phyloP scores from a whole-genome alignment of 2,888 invertebrate species.

The Resseliella maxima region DNA sequence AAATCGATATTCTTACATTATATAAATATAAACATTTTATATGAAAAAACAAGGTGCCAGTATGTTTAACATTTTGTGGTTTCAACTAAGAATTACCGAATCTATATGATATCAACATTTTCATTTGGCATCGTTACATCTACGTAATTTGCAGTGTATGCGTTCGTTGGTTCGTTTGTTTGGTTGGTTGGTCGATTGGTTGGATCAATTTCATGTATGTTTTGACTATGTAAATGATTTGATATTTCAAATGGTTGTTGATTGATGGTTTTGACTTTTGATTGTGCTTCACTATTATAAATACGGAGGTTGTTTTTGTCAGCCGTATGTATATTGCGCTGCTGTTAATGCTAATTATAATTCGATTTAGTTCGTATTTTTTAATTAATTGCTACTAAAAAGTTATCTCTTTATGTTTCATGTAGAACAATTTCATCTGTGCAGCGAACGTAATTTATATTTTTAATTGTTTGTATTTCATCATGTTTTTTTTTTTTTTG shows the following conservation, averaged over 20 bases:
- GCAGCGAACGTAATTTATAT: neutral
- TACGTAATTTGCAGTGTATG: no score
- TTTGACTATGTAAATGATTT: constrained; percentile 16
- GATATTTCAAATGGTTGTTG: constrained; percentile 44
- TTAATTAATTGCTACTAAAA: constrained; percentile 47
- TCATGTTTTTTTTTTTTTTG: no score
- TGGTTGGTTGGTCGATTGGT: neutral
- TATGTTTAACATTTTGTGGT: no score
- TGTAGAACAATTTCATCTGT: neutral
- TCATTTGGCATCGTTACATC: no score
- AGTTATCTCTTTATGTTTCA: constrained; percentile 32
- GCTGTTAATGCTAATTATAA: neutral
- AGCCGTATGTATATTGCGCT: neutral
- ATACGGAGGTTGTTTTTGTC: neutral
- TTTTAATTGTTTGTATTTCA: no score
- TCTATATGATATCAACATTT: no score
- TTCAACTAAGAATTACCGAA: no score
- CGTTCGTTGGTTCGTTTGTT: neutral
- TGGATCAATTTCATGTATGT: constrained; percentile 6
- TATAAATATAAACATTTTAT: no score
- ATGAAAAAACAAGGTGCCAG: no score
- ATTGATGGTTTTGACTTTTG: constrained; percentile 51
- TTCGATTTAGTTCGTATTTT: constrained; percentile 10
- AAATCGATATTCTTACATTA: no score
- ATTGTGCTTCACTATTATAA: neutral